Conservation (phyloP, 2,888 invertebrate species). For the Halictus ligatus region DNA sequence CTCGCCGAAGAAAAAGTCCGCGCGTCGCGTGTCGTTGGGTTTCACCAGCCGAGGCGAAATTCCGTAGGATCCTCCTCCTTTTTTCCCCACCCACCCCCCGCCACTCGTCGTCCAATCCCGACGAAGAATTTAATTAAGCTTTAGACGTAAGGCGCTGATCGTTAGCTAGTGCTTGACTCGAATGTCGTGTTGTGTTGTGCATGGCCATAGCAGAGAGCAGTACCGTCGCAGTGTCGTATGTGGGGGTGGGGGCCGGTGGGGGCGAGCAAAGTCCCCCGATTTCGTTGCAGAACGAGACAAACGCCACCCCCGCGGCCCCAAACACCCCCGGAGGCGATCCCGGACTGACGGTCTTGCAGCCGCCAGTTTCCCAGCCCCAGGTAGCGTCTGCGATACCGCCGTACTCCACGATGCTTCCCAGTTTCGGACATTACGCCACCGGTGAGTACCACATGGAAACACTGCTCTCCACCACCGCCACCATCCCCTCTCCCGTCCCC, state of each 20-base stretch:
- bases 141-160: constrained; percentile 78
- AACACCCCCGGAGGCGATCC: constrained; percentile 82
- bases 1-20: constrained; percentile 32
- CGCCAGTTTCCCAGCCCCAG: constrained; percentile 85
- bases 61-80: constrained; percentile 20
- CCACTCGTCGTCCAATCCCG: not conserved
- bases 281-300: constrained; percentile 82
- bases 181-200: constrained; percentile 84
- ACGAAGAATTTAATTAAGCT: constrained; percentile 72
- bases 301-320: constrained; percentile 83
- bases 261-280: constrained; percentile 83
- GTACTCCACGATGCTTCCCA: constrained; percentile 88
- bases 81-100: not conserved
- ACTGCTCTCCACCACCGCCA: not conserved
- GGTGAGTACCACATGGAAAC: constrained; percentile 85
- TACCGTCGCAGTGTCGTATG: constrained; percentile 83
- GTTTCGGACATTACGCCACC: constrained; percentile 89
- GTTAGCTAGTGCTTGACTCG: constrained; percentile 82
- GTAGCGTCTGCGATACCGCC: constrained; percentile 85
- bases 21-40: not conserved
- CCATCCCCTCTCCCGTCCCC: not conserved
- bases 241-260: constrained; percentile 82
- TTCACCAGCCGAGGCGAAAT: constrained; percentile 7
- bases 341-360: constrained; percentile 86
- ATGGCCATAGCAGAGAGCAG: constrained; percentile 83